These are phyloP conservation scores for Teinopalpus imperialis DNA, from an alignment of 2,888 invertebrate genomes.

Conservation along the genomic window DNA sequence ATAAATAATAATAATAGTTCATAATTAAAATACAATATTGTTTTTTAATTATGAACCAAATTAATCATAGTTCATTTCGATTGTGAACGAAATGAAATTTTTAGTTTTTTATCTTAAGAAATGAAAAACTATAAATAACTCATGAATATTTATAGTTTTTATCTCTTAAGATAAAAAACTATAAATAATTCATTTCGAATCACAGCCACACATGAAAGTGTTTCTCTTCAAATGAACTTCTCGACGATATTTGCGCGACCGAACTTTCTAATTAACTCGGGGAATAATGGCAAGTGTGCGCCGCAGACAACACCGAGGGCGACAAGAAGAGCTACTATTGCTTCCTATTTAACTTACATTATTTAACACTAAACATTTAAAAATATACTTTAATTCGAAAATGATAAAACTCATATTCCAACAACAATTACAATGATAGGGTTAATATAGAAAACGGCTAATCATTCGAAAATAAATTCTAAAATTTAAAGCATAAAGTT, in stretches of 20 bases:
- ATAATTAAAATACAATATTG: too few relatives aligned
- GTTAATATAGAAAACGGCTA: slow-evolving; percentile 20
- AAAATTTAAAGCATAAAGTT: slow-evolving; percentile 35
- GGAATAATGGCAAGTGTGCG: slow-evolving; percentile 53
- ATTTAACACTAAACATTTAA: slow-evolving; percentile 24
- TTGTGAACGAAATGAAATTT: too few relatives aligned
- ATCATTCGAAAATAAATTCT: slow-evolving; percentile 41
- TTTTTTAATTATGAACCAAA: too few relatives aligned
- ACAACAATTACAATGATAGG: slow-evolving; percentile 11
- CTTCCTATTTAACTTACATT: slow-evolving; percentile 40
- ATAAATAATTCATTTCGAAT: not conserved
- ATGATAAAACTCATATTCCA: slow-evolving; percentile 30
- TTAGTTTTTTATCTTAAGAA: too few relatives aligned
- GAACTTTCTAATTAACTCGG: slow-evolving; percentile 71
- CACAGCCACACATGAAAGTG: slow-evolving; percentile 31
- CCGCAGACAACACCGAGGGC: slow-evolving; percentile 56
- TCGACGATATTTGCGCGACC: slow-evolving; percentile 41
- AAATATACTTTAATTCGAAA: slow-evolving; percentile 33
- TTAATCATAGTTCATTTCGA: too few relatives aligned
- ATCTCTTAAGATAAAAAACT: not conserved
- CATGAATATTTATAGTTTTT: too few relatives aligned
- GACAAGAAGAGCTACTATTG: slow-evolving; percentile 53
- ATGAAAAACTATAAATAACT: too few relatives aligned
- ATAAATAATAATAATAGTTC: too few relatives aligned
- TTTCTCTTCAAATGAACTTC: slow-evolving; percentile 35